phyloP scores from a whole-genome alignment of 2,888 invertebrate genomes.

The Emesis russula region DNA sequence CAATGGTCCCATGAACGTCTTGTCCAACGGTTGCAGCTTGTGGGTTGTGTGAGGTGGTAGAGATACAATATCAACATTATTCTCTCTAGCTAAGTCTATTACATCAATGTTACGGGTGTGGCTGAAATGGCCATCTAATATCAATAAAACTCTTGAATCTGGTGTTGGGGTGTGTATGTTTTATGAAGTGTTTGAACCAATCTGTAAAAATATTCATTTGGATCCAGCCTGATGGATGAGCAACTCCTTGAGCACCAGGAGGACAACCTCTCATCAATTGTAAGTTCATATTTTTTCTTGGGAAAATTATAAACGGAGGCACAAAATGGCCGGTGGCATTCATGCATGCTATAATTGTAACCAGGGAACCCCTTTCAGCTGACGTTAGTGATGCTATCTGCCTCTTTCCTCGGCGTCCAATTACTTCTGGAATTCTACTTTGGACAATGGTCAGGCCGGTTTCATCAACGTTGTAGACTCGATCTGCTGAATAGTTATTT shows the following conservation, averaged over 20 bases:
- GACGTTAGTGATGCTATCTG: constrained; percentile 76
- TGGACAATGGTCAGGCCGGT: constrained; percentile 80
- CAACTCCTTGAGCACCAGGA: constrained; percentile 72
- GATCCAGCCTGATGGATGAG: constrained; percentile 88
- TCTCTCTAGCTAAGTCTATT: constrained; percentile 64
- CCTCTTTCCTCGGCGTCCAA: constrained; percentile 64
- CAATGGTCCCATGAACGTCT: constrained; percentile 89
- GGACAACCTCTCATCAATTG: constrained; percentile 89
- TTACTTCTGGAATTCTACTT: constrained; percentile 81
- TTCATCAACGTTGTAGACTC: constrained; percentile 81
- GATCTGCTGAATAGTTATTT: constrained; percentile 59
- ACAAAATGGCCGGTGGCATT: constrained; percentile 85
- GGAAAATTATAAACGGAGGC: constrained; percentile 84
- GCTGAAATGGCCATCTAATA: constrained; percentile 48
- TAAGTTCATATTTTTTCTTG: constrained; percentile 87
- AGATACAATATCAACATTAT: constrained; percentile 85
- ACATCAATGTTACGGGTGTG: constrained; percentile 52
- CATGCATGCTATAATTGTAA: constrained; percentile 85
- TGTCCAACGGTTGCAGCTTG: constrained; percentile 89
- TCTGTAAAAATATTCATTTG: constrained; percentile 86
- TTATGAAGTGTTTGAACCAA: neutral
- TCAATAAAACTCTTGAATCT: neutral
- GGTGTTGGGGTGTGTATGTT: neutral
- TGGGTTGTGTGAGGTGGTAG: constrained; percentile 87
- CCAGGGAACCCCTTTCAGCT: constrained; percentile 86